Conservation (phyloP, 2,888 invertebrate species). For the Artemia sinica region DNA sequence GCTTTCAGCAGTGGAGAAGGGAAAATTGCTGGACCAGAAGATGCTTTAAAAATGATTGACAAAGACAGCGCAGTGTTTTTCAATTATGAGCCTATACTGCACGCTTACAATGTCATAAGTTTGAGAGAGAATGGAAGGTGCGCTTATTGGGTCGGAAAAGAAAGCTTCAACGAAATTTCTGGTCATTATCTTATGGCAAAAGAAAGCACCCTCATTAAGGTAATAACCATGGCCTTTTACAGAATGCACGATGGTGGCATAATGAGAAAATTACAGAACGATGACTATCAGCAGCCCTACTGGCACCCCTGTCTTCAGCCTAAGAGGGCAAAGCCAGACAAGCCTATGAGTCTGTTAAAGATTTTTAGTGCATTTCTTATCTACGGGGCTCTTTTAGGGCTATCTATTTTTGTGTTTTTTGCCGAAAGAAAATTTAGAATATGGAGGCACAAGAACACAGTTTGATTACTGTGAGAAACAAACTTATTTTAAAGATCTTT, state of each 20-base stretch:
- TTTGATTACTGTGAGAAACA: no score
- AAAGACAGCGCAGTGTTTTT: neutral
- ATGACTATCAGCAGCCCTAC: no score
- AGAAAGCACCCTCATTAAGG: neutral
- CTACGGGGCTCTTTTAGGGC: no score
- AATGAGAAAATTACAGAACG: neutral
- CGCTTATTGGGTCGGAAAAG: neutral
- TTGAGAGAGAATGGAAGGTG: neutral
- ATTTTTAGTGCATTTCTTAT: no score
- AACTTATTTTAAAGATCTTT: no score
- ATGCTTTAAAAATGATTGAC: neutral
- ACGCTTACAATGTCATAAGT: neutral
- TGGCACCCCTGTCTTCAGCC: no score
- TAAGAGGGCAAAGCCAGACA: no score
- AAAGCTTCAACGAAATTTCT: slow-evolving; percentile 2
- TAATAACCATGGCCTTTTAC: neutral
- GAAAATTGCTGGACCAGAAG: neutral
- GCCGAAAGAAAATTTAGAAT: no score
- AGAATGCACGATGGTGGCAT: neutral
- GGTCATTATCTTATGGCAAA: neutral
- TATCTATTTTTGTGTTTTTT: no score
- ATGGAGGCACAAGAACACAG: no score
- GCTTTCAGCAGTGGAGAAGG: neutral
- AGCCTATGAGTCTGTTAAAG: no score
- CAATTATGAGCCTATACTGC: neutral